Evolutionary conservation across 2,113 vertebrate species (phyloP).

Genomic region (Perca flavescens): DNA sequence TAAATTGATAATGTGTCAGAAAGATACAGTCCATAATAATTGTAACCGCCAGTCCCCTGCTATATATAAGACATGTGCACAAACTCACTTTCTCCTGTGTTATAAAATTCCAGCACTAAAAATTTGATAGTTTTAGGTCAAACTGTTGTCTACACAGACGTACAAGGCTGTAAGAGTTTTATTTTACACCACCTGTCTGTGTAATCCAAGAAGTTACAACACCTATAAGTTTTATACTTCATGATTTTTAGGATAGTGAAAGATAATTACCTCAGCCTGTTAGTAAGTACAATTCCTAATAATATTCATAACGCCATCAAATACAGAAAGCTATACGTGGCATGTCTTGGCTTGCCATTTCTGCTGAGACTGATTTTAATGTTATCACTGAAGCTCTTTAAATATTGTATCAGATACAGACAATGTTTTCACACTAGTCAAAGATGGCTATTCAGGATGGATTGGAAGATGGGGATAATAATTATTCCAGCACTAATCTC

Average conservation of each 20-base stretch:
- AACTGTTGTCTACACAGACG: slow-evolving; percentile 31
- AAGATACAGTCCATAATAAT: slow-evolving; percentile 8
- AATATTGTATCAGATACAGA: slow-evolving; percentile 6
- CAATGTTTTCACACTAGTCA: background rate
- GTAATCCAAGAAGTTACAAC: slow-evolving; percentile 32
- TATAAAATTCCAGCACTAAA: slow-evolving; percentile 24
- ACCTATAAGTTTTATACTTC: slow-evolving; percentile 27
- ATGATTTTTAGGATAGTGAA: slow-evolving; percentile 10
- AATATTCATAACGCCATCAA: slow-evolving; percentile 10
- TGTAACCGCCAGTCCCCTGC: slow-evolving; percentile 1
- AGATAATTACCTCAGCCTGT: slow-evolving; percentile 23
- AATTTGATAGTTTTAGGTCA: slow-evolving; percentile 40
- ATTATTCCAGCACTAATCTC: slow-evolving; percentile 24
- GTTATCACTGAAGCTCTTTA: background rate
- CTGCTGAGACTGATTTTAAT: slow-evolving; percentile 18
- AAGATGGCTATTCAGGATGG: slow-evolving; percentile 1
- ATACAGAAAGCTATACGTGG: background rate
- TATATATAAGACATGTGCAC: slow-evolving; percentile 6
- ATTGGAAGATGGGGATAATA: slow-evolving; percentile 18
- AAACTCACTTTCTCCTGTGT: slow-evolving; percentile 1
- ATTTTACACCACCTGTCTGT: slow-evolving; percentile 45
- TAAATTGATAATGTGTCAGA: slow-evolving; percentile 5
- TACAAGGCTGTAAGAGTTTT: slow-evolving; percentile 45
- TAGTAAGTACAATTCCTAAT: background rate
- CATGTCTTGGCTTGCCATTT: background rate